phyloP scores from a whole-genome alignment of 2,797 vertebrate species.

The Pangasius sanitwongsei region DNA sequence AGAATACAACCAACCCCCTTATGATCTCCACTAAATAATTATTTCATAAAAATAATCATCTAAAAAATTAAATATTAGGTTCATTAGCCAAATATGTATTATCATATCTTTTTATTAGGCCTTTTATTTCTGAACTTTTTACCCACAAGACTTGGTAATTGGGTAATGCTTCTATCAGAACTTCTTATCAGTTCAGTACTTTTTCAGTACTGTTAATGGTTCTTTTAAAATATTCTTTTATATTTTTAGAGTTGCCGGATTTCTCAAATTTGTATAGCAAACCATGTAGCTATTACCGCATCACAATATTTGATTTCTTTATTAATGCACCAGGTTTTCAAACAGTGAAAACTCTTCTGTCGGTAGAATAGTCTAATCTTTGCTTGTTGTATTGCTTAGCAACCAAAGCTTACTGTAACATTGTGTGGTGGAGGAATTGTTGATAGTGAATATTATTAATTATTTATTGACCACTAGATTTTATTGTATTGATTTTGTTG shows the following conservation, averaged over 20 bases:
- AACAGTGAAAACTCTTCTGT: not conserved
- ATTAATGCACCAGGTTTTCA: not conserved
- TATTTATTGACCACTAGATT: not conserved
- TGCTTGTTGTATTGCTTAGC: not conserved
- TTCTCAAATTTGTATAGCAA: not conserved
- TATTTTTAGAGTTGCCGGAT: not conserved
- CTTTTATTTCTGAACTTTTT: not conserved
- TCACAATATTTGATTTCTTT: not conserved
- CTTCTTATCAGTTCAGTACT: not conserved
- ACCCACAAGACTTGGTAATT: not conserved
- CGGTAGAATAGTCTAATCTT: not conserved
- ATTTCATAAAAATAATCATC: not conserved
- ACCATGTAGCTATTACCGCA: not conserved
- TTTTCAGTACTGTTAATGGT: not conserved
- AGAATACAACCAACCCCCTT: not conserved
- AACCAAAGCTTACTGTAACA: not conserved
- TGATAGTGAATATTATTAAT: not conserved
- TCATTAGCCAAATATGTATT: not conserved
- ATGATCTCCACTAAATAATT: not conserved
- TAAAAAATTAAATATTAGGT: not conserved
- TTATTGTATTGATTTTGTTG: not conserved
- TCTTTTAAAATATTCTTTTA: not conserved
- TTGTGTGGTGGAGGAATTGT: not conserved
- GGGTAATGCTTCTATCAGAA: not conserved
- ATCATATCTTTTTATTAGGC: not conserved